phyloP scores from a whole-genome alignment of 2,113 vertebrate species.

The Nannospalax galili region DNA sequence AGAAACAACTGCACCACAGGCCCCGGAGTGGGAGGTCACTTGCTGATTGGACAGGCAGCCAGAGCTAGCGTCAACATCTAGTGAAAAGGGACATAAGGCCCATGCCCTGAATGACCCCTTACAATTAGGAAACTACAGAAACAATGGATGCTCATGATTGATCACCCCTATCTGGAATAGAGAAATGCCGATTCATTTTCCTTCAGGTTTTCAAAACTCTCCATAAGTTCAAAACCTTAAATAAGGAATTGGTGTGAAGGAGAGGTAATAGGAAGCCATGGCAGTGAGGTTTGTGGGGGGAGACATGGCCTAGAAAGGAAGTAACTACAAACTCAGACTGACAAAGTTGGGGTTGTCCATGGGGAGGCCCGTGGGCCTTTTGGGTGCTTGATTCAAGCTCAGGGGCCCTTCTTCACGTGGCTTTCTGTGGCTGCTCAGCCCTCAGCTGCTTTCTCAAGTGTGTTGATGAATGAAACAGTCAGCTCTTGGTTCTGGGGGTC shows the following conservation, averaged over 20 bases:
- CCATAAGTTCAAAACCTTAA: not conserved
- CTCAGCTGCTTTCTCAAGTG: not conserved
- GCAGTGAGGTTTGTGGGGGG: not conserved
- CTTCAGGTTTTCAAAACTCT: not conserved
- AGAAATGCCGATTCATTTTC: too few species aligned
- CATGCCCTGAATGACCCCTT: fast-evolving
- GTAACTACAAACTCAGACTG: not conserved
- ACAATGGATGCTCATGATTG: fast-evolving
- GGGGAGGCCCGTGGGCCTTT: fast-evolving
- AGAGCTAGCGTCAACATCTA: not conserved
- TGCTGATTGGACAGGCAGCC: too few species aligned
- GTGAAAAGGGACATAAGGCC: not conserved
- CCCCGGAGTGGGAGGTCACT: fast-evolving
- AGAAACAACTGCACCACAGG: fast-evolving
- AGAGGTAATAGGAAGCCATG: not conserved
- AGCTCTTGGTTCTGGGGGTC: not conserved
- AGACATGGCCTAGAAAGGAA: not conserved
- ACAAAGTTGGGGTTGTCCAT: not conserved
- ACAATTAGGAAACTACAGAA: not conserved
- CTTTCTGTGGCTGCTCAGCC: too few species aligned
- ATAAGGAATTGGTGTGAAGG: not conserved
- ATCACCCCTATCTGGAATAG: too few species aligned
- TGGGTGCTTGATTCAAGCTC: not conserved
- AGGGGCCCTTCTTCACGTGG: too few species aligned
- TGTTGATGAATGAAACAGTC: not conserved